phyloP scores from a whole-genome alignment of 2,113 vertebrate species.

The Crypturellus undulatus region DNA sequence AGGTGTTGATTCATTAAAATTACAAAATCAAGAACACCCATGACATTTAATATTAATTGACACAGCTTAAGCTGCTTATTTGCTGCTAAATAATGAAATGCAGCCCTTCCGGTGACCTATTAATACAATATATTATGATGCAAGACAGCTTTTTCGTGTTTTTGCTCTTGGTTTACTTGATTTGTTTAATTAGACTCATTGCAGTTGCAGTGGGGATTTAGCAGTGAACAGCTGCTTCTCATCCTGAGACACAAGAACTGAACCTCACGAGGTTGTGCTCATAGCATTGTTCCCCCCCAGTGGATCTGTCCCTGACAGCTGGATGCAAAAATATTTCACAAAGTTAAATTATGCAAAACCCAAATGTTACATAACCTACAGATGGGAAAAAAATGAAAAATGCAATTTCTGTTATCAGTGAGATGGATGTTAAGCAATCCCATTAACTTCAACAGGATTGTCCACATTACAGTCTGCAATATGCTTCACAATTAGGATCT shows the following conservation, averaged over 20 bases:
- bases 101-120: neutral
- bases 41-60: neutral
- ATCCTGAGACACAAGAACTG: neutral
- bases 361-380: neutral
- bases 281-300: neutral
- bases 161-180: neutral
- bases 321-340: neutral
- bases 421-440: neutral
- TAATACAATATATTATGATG: neutral
- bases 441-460: neutral
- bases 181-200: neutral
- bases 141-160: neutral
- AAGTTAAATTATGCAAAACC: neutral
- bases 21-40: neutral
- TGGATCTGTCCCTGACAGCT: neutral
- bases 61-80: neutral
- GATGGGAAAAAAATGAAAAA: fast-evolving
- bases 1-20: neutral
- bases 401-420: neutral
- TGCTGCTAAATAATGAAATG: neutral
- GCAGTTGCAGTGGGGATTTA: neutral
- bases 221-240: neutral
- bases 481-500: neutral
- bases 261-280: neutral
- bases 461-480: neutral